phyloP scores from a whole-genome alignment of 2,888 invertebrate species.

The Brachylomia viminalis region DNA sequence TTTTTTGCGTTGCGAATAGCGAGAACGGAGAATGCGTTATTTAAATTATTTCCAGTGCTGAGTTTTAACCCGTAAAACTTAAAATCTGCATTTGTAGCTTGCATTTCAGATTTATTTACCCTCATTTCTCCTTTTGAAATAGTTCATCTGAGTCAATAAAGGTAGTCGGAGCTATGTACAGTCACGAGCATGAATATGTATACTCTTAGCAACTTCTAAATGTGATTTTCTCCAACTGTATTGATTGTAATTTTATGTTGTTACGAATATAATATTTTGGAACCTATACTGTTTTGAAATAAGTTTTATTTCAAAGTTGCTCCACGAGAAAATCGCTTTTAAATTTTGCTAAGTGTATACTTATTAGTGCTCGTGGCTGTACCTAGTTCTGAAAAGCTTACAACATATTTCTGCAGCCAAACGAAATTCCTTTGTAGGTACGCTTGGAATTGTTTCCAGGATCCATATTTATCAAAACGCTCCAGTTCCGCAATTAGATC shows the following conservation, averaged over 20 bases:
- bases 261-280: too few species aligned
- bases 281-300: too few species aligned
- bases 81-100: neutral
- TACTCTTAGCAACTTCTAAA: too few species aligned
- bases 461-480: conserved; percentile 8
- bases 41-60: neutral
- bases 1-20: conserved; percentile 7
- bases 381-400: neutral
- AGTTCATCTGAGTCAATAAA: neutral
- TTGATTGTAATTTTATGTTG: too few species aligned
- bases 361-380: too few species aligned
- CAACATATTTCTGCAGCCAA: neutral
- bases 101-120: neutral
- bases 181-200: too few species aligned
- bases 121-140: neutral
- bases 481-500: conserved; percentile 10
- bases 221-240: too few species aligned
- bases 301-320: too few species aligned
- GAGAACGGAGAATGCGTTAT: neutral
- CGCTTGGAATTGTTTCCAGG: neutral
- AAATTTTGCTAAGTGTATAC: too few species aligned
- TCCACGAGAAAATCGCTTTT: too few species aligned
- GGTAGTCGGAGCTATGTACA: neutral
- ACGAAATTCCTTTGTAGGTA: conserved; percentile 5
- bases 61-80: neutral